These are phyloP conservation scores for Chalcosyrphus nemorum DNA, from an alignment of 2,888 invertebrate species.

Conservation along the genomic window DNA sequence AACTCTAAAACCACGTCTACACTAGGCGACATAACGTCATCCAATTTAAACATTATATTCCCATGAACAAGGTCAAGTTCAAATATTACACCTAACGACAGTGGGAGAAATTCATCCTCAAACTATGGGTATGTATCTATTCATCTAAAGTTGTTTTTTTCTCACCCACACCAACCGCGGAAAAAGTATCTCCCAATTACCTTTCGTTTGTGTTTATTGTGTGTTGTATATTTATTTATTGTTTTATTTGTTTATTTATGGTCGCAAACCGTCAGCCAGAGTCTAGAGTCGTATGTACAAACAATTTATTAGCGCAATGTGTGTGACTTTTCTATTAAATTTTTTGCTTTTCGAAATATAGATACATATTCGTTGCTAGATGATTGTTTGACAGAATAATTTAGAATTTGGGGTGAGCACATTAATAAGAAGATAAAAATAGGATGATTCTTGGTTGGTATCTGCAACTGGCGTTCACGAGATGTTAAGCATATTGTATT, in stretches of 20 bases:
- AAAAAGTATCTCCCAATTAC: slow-evolving; percentile 3
- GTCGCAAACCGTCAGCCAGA: not conserved
- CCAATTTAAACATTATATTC: slow-evolving; percentile 7
- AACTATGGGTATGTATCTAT: not conserved
- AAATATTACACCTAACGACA: not conserved
- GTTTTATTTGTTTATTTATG: slow-evolving; percentile 1
- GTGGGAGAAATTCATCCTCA: not conserved
- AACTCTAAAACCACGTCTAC: too few relatives aligned
- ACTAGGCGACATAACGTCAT: not conserved
- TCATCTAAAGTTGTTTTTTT: too few relatives aligned
- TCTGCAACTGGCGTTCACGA: not conserved
- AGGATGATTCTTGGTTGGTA: not conserved
- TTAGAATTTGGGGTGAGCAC: not conserved
- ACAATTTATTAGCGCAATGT: slow-evolving; percentile 10
- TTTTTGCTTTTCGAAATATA: not conserved
- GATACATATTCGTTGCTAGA: not conserved
- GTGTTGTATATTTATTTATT: not conserved
- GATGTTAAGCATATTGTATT: not conserved
- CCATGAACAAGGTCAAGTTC: slow-evolving; percentile 18
- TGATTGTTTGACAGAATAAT: slow-evolving; percentile 16
- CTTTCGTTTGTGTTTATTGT: not conserved
- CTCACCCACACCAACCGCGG: not conserved
- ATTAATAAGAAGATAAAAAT: not conserved
- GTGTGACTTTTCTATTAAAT: not conserved
- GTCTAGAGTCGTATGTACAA: slow-evolving; percentile 6